Percentiles rank a stretch among this genome's conserved stretches.
These are phyloP conservation scores for Gallinago paraguaiae DNA, from an alignment of 2,113 vertebrate genomes.

Conservation along the genomic window DNA sequence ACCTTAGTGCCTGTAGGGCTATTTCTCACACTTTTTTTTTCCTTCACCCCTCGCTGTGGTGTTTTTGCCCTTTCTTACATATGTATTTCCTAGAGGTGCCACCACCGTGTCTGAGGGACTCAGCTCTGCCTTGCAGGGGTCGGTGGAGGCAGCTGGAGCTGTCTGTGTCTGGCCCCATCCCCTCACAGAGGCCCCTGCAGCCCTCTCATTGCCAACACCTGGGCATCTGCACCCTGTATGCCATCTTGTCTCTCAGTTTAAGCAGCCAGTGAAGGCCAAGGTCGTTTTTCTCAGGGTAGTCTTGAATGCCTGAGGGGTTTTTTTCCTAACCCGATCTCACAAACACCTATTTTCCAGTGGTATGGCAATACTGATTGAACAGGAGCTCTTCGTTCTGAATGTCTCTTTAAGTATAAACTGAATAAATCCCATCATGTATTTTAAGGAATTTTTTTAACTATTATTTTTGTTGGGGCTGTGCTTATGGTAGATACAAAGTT, in stretches of 20 bases:
- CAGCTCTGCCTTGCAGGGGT: neutral
- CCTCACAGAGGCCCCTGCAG: neutral
- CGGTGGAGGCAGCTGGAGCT: accelerated
- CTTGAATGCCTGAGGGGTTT: neutral
- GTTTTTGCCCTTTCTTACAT: neutral
- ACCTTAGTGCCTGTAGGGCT: neutral
- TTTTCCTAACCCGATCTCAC: neutral
- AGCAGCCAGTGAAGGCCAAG: neutral
- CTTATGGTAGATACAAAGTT: neutral
- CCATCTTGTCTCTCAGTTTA: neutral
- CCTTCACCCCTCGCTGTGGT: neutral
- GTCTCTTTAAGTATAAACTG: neutral
- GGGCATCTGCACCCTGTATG: accelerated
- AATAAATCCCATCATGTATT: neutral
- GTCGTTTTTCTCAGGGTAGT: neutral
- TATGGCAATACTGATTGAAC: neutral
- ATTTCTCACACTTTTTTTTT: neutral
- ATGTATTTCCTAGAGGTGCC: neutral
- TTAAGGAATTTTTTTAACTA: neutral
- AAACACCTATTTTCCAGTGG: neutral
- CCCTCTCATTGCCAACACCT: accelerated
- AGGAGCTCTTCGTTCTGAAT: neutral
- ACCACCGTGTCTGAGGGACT: neutral
- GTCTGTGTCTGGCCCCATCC: accelerated
- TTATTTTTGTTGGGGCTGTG: neutral